Evolutionary conservation across 2,113 vertebrate genomes (phyloP), one percentile per base, ranked within the genome.

Genomic region (Antechinus flavipes): DNA sequence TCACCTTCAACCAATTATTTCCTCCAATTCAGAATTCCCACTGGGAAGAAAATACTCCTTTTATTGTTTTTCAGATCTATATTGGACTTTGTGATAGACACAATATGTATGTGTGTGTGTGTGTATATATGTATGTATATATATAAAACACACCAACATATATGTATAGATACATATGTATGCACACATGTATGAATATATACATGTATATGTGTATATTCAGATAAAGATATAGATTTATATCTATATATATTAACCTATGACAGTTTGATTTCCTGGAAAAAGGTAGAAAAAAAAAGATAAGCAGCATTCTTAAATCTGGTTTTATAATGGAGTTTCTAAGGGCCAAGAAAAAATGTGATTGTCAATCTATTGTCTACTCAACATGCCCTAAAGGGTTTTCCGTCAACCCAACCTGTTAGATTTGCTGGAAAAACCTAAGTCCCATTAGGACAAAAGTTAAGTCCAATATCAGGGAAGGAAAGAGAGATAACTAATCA

Each of bases 401-500:
- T 10, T 3, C 58, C 30, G n/a, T 42, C 55, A 53, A 2, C 24
- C 27, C 89, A 46, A 23, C 12, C 23, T 11, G 8, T 30, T 3
- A 76, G 53, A 42, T 42, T 42, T 84, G n/a, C 19, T 2, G 19
- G 35, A n/a, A 42, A 84, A 84, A 84, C 68, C 68, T 23, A 42
- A 84, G 7, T 91, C 91, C 25, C 50, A 50, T 54, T 30, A 93
- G 42, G 91, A 91, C 11, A 35, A 11, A 47, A 14, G 30, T 19
- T 49, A 96, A 94, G 26, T 42, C 47, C 55, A 53, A 68, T 8
- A 54, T 91, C 26, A 90, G 90, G 47, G 90, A 49, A 90, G 89
- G 0, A 14, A n/a, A 93, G 90, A 93, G 10, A 4, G 58, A 76
- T 2, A 26, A 91, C 25, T 25, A 0, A 2, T 0, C 19, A 23